Conservation (phyloP, 2,113 vertebrate genomes). For the Paramisgurnus dabryanus region DNA sequence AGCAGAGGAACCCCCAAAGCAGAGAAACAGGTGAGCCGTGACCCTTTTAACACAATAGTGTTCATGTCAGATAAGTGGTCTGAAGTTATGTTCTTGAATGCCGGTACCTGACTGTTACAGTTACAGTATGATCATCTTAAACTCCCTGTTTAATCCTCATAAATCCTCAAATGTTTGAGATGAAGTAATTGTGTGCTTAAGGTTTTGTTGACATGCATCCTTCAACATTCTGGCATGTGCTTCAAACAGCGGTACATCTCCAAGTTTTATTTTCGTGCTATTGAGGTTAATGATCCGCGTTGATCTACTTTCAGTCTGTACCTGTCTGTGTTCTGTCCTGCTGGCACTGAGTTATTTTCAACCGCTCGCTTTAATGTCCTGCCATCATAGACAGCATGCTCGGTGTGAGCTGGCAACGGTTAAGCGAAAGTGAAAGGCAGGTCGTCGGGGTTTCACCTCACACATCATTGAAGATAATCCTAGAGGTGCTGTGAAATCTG, state of each 20-base stretch:
- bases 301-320: not conserved
- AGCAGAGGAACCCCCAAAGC: slow-evolving; percentile 65
- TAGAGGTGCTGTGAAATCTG: not conserved
- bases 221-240: not conserved
- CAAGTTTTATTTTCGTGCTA: not conserved
- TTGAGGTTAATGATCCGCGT: not conserved
- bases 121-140: too few species aligned
- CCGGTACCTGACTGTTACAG: too few species aligned
- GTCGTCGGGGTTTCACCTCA: not conserved
- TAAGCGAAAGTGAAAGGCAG: slow-evolving; percentile 8
- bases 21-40: slow-evolving; percentile 87
- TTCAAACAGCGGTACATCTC: not conserved
- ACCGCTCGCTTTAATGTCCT: slow-evolving; percentile 17
- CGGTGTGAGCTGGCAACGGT: not conserved
- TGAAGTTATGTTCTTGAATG: too few species aligned
- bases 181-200: not conserved
- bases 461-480: not conserved
- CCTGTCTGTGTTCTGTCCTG: slow-evolving; percentile 4
- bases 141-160: too few species aligned
- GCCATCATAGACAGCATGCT: not conserved
- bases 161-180: too few species aligned
- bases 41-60: not conserved
- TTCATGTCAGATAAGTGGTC: too few species aligned
- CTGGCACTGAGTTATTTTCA: slow-evolving; percentile 1
- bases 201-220: not conserved